Base-by-base conservation (phyloP, 2,797 vertebrate genomes). In the Poeciliopsis gracilis region DNA sequence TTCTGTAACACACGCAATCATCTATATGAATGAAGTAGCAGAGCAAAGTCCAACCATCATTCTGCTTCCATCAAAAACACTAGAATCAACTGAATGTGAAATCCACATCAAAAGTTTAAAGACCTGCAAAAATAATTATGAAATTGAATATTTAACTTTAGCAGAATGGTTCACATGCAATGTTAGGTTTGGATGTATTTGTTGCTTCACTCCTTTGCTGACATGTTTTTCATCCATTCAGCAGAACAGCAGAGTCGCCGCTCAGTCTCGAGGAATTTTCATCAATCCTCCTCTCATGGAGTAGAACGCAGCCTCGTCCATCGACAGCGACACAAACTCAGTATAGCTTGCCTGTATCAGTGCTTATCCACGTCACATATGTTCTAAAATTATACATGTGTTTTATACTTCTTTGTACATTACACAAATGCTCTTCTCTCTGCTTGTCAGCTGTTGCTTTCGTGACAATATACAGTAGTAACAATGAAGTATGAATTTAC, bases 401-500 rank as follows among this genome's bases (percentile, higher is more conserved):
- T 82, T 86, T 83, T 82, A 66, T 87, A 81, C 80, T 72, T 11
- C 33, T 80, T 66, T 80, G 45, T 84, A 55, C 77, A 45, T 13
- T 82, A 57, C 78, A 43, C 85, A 66, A 63, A 23, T 69, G 73
- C 49, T 71, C 66, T 73, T 61, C 72, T 25, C 63, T 81, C 67
- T 82, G 77, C 77, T 20, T 67, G 30, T 76, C 72, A 67, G 70
- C 80, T 81, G 79, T 78, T 77, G 75, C 82, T 83, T 81, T 67
- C 80, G 82, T 84, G 86, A 88, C 87, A 75, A 90, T 73, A 78
- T 78, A 76, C 72, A 53, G 76, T 76, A 28, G 66, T 71, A 83
- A 84, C 61, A 82, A 94, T 93, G 92, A 94, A 94, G 93, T 93
- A 93, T 89, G 45, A 90, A 84, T 82, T 82, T 86, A 73, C 82